phyloP scores from a whole-genome alignment of 2,113 vertebrate genomes.

The Ovis canadensis region DNA sequence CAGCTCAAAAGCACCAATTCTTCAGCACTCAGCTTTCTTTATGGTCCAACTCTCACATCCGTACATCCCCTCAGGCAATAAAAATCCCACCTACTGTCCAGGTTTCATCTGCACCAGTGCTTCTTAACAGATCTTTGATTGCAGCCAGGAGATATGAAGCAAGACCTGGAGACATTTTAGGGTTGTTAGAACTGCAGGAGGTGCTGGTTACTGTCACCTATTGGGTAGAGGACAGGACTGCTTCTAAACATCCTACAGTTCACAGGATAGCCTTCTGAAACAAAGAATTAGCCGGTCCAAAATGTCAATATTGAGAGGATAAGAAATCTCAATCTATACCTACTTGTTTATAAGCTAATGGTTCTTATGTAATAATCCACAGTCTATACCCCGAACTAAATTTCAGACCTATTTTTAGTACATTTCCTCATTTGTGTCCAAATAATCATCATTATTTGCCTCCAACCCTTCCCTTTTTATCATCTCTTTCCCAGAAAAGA shows the following conservation, averaged over 20 bases:
- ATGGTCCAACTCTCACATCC: background rate
- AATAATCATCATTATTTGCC: background rate
- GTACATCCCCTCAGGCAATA: background rate
- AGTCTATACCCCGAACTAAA: background rate
- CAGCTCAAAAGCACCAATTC: background rate
- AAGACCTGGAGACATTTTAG: background rate
- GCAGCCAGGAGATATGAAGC: background rate
- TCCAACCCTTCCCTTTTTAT: background rate
- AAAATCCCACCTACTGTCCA: background rate
- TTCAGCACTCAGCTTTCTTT: background rate
- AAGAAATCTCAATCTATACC: background rate
- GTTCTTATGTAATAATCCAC: background rate
- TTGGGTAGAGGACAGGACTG: background rate
- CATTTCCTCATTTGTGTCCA: background rate
- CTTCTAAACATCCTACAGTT: background rate
- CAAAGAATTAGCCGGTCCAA: background rate
- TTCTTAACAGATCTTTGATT: background rate
- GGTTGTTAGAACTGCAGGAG: background rate
- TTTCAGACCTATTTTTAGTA: background rate
- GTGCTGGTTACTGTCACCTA: background rate
- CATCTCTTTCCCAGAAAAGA: background rate
- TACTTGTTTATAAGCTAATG: background rate
- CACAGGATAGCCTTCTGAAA: background rate
- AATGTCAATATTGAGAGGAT: background rate
- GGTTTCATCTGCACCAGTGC: background rate